Percentiles rank a stretch among this genome's conserved stretches.
Evolutionary conservation across 2,888 invertebrate genomes (phyloP).

Genomic region (Acleris emargana): DNA sequence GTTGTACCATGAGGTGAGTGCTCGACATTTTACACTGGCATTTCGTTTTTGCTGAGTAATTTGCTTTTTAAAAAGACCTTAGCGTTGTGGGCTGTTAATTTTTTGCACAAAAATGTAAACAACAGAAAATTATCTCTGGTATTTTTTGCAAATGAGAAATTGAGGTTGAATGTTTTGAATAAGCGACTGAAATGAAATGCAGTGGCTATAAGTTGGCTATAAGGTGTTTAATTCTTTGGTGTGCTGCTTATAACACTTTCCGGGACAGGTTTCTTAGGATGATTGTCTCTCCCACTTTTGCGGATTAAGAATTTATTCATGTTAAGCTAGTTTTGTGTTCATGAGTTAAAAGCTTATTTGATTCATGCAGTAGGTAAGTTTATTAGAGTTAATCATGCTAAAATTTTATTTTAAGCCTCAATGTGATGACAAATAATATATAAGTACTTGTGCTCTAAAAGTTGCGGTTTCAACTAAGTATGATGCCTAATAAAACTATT

Average conservation of each 20-base stretch:
- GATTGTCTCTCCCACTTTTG: constrained; percentile 34
- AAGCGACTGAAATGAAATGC: constrained; percentile 32
- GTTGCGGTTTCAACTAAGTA: no score
- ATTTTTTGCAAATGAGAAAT: constrained; percentile 31
- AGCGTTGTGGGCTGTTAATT: constrained; percentile 43
- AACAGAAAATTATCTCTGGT: constrained; percentile 32
- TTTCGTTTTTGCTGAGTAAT: constrained; percentile 73
- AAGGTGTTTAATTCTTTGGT: constrained; percentile 30
- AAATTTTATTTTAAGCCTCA: no score
- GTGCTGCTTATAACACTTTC: constrained; percentile 38
- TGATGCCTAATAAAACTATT: no score
- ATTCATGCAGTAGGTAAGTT: no score
- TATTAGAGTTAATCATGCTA: no score
- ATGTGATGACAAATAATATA: no score
- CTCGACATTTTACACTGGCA: constrained; percentile 73
- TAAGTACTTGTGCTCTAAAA: no score
- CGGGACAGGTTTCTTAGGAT: constrained; percentile 36
- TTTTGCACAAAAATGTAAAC: constrained; percentile 36
- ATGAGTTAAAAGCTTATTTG: no score
- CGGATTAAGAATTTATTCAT: constrained; percentile 23
- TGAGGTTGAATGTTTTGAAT: constrained; percentile 35
- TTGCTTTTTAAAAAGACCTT: constrained; percentile 54
- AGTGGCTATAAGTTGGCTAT: constrained; percentile 25
- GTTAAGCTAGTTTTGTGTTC: background rate
- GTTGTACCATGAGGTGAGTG: constrained; percentile 79